These are phyloP conservation scores for Drosophila novamexicana DNA, from an alignment of 1,140 invertebrate genomes.

Conservation along the genomic window DNA sequence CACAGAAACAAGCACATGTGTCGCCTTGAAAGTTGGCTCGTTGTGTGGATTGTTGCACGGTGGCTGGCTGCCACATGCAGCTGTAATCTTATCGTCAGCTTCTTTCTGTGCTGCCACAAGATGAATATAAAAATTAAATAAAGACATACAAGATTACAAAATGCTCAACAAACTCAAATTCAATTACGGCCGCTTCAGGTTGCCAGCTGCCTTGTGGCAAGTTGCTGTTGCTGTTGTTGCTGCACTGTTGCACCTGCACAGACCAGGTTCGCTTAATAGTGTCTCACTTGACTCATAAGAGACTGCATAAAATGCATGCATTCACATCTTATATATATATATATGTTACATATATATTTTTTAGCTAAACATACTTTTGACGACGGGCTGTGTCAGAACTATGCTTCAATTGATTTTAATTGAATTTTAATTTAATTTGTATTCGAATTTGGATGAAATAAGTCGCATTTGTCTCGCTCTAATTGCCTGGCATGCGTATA, in stretches of 20 bases:
- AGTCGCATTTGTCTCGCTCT: slow-evolving; percentile 10
- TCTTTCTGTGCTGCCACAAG: slow-evolving; percentile 41
- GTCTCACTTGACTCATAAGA: slow-evolving; percentile 11
- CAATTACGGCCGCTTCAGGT: slow-evolving; percentile 58
- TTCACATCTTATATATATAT: no score
- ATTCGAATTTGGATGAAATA: slow-evolving; percentile 26
- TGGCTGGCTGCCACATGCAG: slow-evolving; percentile 36
- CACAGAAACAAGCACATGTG: slow-evolving; percentile 4
- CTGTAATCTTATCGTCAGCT: slow-evolving; percentile 67
- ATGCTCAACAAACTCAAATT: slow-evolving; percentile 52
- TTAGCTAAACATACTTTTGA: no score
- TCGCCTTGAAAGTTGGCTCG: slow-evolving; percentile 15
- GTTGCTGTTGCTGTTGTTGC: slow-evolving; percentile 5
- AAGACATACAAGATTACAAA: slow-evolving; percentile 57
- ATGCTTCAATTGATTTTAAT: slow-evolving; percentile 39
- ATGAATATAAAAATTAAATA: slow-evolving; percentile 64
- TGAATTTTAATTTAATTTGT: slow-evolving; percentile 38
- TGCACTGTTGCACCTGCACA: slow-evolving; percentile 14
- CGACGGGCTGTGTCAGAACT: background rate
- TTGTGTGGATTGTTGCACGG: background rate
- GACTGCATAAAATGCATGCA: background rate
- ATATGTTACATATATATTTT: no score
- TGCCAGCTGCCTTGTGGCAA: slow-evolving; percentile 20
- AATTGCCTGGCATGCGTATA: slow-evolving; percentile 1
- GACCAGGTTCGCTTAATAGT: slow-evolving; percentile 3